Base-by-base conservation (phyloP, 2,113 vertebrate species). In the Oriolus oriolus region DNA sequence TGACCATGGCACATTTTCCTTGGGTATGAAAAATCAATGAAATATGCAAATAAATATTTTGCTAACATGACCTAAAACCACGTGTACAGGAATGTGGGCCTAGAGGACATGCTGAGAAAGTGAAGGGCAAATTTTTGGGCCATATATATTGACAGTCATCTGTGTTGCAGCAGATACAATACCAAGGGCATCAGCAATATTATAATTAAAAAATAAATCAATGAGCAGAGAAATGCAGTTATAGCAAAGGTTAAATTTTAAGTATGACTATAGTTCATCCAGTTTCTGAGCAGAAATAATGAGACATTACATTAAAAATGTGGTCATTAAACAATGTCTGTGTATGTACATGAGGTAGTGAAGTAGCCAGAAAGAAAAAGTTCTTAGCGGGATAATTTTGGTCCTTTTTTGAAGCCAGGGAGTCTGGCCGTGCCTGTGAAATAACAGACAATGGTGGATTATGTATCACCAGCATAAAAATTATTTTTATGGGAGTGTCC, bases 41-140 rank as follows among this genome's bases (percentile, higher is more conserved):
- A 89, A 87, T 95, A 89, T 56, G 68, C 53, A 85, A 92, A 94
- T 71, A 79, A 82, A 49, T 64, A 60, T 84, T 82, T 89, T 31
- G 57, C 18, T 57, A 33, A 44, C 12, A 26, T 33, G 26, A 89
- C 49, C 49, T 87, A 41, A 82, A 91, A 61, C 9, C 14, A 13
- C 16, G 9, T 15, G 15, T 30, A 28, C 33, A 44, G 39, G 57
- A 90, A 41, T 22, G 35, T 65, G 18, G 37, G 8, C 45, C 53
- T 73, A 65, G 70, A 94, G 57, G 81, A 89, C 31, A 30, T 14
- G 13, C 44, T 82, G 53, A 64, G 57, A 87, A 89, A 71, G 27
- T 45, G 60, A 95, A 94, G 61, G 60, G 21, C 41, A 82, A 73
- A 53, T 49, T 89, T 9, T 60, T 54, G 37, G 52, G 54, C 60